Conservation (phyloP, 2,113 vertebrate species). For the Leucoraja erinaceus region DNA sequence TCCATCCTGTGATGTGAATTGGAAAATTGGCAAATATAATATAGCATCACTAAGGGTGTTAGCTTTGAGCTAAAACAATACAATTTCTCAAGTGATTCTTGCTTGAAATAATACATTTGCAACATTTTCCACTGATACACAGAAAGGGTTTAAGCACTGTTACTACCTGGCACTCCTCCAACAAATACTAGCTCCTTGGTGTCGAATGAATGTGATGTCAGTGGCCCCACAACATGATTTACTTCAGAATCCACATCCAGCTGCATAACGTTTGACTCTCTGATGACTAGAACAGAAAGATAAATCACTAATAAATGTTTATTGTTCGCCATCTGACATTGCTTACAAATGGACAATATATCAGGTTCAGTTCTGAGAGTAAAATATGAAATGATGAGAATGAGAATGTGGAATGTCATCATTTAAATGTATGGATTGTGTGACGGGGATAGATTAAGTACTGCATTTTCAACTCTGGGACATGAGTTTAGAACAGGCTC, state of each 20-base stretch:
- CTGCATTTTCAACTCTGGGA: not conserved
- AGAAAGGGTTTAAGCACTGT: not conserved
- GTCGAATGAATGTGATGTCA: slow-evolving; percentile 59
- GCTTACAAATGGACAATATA: not conserved
- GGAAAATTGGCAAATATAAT: not conserved
- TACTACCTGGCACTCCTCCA: slow-evolving; percentile 83
- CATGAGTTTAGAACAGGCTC: not conserved
- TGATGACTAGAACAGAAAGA: slow-evolving; percentile 67
- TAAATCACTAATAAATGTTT: not conserved
- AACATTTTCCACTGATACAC: not conserved
- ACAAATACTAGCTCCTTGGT: slow-evolving; percentile 74
- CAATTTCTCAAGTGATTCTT: not conserved
- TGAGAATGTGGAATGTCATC: not conserved
- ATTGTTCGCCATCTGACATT: not conserved
- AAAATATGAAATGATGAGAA: not conserved
- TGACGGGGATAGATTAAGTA: not conserved
- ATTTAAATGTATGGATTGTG: not conserved
- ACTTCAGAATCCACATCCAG: slow-evolving; percentile 87
- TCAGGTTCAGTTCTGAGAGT: not conserved
- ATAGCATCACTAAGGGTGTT: not conserved
- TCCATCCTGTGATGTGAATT: not conserved
- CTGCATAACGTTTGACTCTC: slow-evolving; percentile 75
- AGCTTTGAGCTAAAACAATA: not conserved
- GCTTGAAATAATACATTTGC: not conserved
- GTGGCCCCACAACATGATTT: slow-evolving; percentile 73